Evolutionary conservation across 2,113 vertebrate genomes (phyloP), one percentile per base, ranked within the genome.

Genomic region (Brachypodius melanocephalos): DNA sequence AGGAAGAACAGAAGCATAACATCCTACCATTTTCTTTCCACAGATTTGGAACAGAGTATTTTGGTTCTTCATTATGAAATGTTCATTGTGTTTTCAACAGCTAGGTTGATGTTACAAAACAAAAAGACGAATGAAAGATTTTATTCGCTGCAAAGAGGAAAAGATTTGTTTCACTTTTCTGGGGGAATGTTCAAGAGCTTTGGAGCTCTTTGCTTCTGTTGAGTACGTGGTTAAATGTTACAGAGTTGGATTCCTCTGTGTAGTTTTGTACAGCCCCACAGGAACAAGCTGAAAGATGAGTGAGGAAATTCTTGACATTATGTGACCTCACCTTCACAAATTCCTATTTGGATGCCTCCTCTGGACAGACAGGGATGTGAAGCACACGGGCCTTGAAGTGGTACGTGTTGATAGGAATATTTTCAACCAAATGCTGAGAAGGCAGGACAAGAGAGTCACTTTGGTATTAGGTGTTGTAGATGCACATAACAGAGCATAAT

Each of bases 401-500:
- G 40, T 29, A 20, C 12, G 2, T 38, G 54, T 63, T 49, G 28
- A 17, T 3, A 29, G 36, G 21, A 28, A 0, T n/a, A 6, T 55
- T 73, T 62, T 61, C 19, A 71, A 38, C 3, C 19, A 48, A 55
- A 43, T 31, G n/a, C 40, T 81, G 65, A 67, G 61, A 73, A 76
- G 68, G 61, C 58, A 67, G 42, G 54, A 34, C n/a, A 11, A 4
- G 24, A 51, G 66, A 36, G n/a, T 25, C 9, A 3, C 32, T 82
- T 45, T 26, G 45, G 51, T 11, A 21, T n/a, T 7, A 58, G 69
- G 21, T 31, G 55, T 2, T 46, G 45, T 14, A 31, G 12, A 17
- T 49, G 22, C 28, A 17, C 0, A 0, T 11, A 22, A 10, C 14
- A 43, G 42, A 45, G 26, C 9, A 5, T 3, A 9, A 9, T 26